phyloP scores from a whole-genome alignment of 2,888 invertebrate genomes.

The Cacoxenus indagator region DNA sequence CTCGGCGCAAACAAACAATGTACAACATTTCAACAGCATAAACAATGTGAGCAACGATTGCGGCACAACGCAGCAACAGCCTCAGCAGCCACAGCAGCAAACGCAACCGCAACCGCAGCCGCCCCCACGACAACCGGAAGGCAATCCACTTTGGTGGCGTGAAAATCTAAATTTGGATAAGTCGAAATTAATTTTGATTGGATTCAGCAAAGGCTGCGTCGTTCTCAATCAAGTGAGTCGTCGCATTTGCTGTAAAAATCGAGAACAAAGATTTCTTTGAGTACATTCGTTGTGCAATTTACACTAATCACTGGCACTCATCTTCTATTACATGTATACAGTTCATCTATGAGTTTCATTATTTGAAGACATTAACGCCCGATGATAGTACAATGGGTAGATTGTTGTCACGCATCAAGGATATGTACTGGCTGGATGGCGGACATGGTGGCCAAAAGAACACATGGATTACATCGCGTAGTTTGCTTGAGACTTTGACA shows the following conservation, averaged over 20 bases:
- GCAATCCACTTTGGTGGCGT: conserved; percentile 75
- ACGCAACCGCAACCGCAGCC: conserved; percentile 40
- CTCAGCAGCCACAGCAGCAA: conserved; percentile 33
- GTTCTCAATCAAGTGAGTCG: conserved; percentile 82
- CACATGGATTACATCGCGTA: conserved; percentile 87
- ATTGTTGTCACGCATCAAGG: conserved; percentile 78
- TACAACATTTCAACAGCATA: conserved; percentile 42
- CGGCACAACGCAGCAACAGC: conserved; percentile 34
- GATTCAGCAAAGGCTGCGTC: conserved; percentile 94
- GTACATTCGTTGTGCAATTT: neutral
- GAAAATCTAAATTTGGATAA: conserved; percentile 75
- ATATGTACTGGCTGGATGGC: conserved; percentile 92
- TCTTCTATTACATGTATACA: conserved; percentile 64
- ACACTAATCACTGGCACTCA: neutral
- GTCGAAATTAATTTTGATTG: conserved; percentile 77
- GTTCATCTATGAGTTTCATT: conserved; percentile 87
- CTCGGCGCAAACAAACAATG: conserved; percentile 50
- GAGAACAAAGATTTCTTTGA: conserved; percentile 36
- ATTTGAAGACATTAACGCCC: conserved; percentile 78
- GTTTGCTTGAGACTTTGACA: conserved; percentile 80
- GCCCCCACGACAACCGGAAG: conserved; percentile 46
- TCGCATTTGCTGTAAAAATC: conserved; percentile 66
- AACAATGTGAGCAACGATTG: conserved; percentile 45
- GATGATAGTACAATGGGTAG: conserved; percentile 76
- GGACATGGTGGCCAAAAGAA: conserved; percentile 90